Evolutionary conservation across 1,140 invertebrate genomes (phyloP).

Genomic region (Mizuhopecten yessoensis): DNA sequence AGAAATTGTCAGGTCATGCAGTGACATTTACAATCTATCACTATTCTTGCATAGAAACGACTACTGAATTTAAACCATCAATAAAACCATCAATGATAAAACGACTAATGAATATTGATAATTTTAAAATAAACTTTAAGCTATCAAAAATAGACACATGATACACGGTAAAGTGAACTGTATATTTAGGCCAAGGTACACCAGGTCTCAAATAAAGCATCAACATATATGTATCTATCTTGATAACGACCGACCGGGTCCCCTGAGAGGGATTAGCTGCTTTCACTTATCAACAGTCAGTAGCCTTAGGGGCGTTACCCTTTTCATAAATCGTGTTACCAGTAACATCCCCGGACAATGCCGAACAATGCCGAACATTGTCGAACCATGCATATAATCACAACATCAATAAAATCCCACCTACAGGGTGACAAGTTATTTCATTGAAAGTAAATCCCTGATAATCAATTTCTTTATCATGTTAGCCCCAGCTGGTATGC

Average conservation of each 20-base stretch:
- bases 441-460: conserved; percentile 23
- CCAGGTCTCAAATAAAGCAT: neutral
- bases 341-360: neutral
- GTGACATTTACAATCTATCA: no score
- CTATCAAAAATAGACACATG: no score
- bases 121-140: no score
- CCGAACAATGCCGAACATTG: neutral
- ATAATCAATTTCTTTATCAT: conserved; percentile 29
- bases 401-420: neutral
- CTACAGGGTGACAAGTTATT: conserved; percentile 33
- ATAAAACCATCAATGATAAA: no score
- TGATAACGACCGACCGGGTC: neutral
- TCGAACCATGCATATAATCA: conserved; percentile 1
- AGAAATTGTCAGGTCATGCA: no score
- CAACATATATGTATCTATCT: neutral
- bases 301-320: neutral
- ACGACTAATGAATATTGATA: no score
- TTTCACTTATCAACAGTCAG: conserved; percentile 17
- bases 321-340: neutral
- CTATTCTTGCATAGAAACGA: no score
- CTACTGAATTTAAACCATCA: no score
- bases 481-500: neutral
- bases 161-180: neutral
- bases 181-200: neutral
- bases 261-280: neutral